phyloP scores from a whole-genome alignment of 1,140 invertebrate species.

The Micrasema minimum region DNA sequence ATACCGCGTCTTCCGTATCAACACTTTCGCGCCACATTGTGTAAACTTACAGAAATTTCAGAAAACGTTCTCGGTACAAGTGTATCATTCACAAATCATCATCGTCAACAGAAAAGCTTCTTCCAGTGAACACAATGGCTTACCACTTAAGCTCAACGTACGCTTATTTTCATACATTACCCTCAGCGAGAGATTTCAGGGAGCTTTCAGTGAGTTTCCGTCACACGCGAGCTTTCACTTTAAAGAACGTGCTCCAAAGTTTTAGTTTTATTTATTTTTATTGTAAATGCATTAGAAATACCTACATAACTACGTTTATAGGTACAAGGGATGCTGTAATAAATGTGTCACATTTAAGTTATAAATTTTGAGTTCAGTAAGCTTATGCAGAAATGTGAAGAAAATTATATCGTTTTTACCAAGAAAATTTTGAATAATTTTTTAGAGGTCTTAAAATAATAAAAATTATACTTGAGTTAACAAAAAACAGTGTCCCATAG shows the following conservation, averaged over 20 bases:
- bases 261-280: not conserved
- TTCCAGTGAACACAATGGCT: constrained; percentile 10
- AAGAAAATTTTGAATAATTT: too few relatives aligned
- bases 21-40: too few relatives aligned
- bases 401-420: too few relatives aligned
- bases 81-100: constrained; percentile 24
- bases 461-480: too few relatives aligned
- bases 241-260: not conserved
- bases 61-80: not conserved
- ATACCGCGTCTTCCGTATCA: too few relatives aligned
- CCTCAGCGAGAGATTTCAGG: not conserved
- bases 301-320: not conserved
- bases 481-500: too few relatives aligned
- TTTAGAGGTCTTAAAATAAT: too few relatives aligned
- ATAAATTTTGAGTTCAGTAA: too few relatives aligned
- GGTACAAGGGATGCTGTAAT: not conserved
- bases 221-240: constrained; percentile 27
- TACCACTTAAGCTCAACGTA: constrained; percentile 11
- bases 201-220: constrained; percentile 4
- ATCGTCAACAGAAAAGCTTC: constrained; percentile 1
- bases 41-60: not conserved
- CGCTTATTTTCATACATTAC: constrained; percentile 10
- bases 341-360: too few relatives aligned
- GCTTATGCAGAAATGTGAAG: too few relatives aligned
- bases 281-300: not conserved